Conservation (phyloP, 2,888 invertebrate species). For the Machimus atricapillus region DNA sequence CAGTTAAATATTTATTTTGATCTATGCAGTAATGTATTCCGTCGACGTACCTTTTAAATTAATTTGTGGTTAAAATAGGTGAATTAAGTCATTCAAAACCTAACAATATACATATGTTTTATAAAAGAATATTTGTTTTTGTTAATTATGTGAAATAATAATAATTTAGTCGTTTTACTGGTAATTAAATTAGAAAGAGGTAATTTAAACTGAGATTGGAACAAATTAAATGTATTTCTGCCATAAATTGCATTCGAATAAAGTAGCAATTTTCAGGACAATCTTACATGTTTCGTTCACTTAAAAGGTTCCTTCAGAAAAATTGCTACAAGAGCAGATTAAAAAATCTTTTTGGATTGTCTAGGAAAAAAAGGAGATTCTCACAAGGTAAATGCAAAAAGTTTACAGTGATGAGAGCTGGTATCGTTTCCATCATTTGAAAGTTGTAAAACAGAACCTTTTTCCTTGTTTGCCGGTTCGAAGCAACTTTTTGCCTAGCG, state of each 20-base stretch:
- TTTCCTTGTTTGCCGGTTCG: not conserved
- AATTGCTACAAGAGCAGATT: not conserved
- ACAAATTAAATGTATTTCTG: not conserved
- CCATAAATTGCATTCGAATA: not conserved
- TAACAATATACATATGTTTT: too few relatives aligned
- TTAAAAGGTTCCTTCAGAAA: not conserved
- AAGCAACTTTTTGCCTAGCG: not conserved
- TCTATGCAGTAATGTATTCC: too few relatives aligned
- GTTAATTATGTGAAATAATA: too few relatives aligned
- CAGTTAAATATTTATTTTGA: too few relatives aligned
- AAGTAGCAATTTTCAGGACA: not conserved
- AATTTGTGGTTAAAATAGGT: not conserved
- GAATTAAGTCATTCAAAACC: not conserved
- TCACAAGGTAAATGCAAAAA: not conserved
- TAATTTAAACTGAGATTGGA: not conserved
- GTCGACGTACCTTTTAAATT: too few relatives aligned
- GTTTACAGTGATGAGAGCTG: not conserved
- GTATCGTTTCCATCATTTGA: not conserved
- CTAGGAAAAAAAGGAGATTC: not conserved
- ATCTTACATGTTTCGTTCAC: not conserved
- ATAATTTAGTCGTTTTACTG: too few relatives aligned
- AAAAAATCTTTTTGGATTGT: not conserved
- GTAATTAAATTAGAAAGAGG: too few relatives aligned
- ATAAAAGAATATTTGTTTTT: too few relatives aligned
- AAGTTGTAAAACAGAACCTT: not conserved